A percentile compares a stretch with the other conserved stretches of the same genome.
These are phyloP conservation scores for Mandrillus leucophaeus DNA, from an alignment of 2,113 vertebrate species.

Conservation along the genomic window DNA sequence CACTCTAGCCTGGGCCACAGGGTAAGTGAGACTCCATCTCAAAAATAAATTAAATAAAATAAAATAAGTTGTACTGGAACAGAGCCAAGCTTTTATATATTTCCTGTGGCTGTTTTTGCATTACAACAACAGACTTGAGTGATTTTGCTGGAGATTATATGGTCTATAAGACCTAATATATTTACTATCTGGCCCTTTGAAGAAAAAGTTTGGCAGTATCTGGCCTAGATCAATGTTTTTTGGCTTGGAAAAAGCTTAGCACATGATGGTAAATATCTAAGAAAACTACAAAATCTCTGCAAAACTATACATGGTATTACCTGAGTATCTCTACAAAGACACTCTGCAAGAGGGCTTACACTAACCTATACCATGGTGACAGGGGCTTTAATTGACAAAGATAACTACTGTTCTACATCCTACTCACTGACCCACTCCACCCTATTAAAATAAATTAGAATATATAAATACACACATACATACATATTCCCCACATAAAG, in stretches of 20 bases:
- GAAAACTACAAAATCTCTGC: background rate
- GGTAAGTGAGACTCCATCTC: too few species aligned
- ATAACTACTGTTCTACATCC: background rate
- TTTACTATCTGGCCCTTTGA: background rate
- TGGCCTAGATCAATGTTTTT: background rate
- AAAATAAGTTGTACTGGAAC: background rate
- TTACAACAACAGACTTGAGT: background rate
- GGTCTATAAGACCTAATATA: background rate
- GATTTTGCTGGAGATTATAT: background rate
- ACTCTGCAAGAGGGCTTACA: background rate
- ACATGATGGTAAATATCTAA: background rate
- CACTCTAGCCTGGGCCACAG: too few species aligned
- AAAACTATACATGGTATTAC: background rate
- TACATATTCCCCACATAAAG: background rate
- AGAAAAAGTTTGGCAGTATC: background rate
- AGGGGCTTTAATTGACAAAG: background rate
- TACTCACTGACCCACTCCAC: background rate
- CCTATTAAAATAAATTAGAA: background rate
- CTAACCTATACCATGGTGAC: accelerated
- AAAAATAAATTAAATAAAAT: too few species aligned
- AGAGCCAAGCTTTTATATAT: background rate
- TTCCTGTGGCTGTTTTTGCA: background rate
- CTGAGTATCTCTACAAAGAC: background rate
- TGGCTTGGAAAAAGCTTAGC: slow-evolving; percentile 11
- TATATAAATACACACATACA: too few species aligned